These are phyloP conservation scores for Mycetomoellerius zeteki DNA, from an alignment of 1,140 invertebrate genomes.

Conservation along the genomic window DNA sequence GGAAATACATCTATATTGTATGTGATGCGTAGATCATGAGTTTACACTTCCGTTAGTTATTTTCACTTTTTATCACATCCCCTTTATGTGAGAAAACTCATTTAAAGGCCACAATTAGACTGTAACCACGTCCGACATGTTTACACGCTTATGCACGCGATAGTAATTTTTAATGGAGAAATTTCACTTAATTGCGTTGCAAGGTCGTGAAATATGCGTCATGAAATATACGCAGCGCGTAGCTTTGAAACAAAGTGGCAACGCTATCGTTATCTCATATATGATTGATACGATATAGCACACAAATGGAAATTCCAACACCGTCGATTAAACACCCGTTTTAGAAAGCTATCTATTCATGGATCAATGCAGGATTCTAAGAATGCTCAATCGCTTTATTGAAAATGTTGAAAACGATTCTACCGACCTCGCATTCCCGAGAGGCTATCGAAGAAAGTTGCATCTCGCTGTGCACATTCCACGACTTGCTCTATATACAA, in stretches of 20 bases:
- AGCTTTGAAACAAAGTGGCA: not conserved
- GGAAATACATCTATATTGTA: not conserved
- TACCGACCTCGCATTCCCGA: not conserved
- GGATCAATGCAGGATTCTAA: not conserved
- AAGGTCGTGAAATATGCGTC: conserved; percentile 20
- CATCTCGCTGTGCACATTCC: conserved; percentile 39
- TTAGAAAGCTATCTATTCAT: not conserved
- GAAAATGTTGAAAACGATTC: conserved; percentile 41
- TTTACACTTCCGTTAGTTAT: not conserved
- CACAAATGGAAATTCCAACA: not conserved
- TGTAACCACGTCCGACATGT: conserved; percentile 9
- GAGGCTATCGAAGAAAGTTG: conserved; percentile 56
- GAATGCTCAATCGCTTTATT: conserved; percentile 17
- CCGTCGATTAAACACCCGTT: not conserved
- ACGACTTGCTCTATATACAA: conserved; percentile 66
- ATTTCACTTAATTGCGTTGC: conserved; percentile 28
- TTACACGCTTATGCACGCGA: not conserved
- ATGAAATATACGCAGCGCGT: not conserved
- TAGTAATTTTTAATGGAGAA: conserved; percentile 17
- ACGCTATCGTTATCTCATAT: not conserved
- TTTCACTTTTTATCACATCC: conserved; percentile 1
- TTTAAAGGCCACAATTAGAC: conserved; percentile 21
- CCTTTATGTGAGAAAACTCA: not conserved
- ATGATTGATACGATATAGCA: not conserved
- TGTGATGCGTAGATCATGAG: not conserved